Evolutionary conservation across 64 coral and sea anemone genomes (phyloP).

Genomic region (Dendronephthya gigantea): DNA sequence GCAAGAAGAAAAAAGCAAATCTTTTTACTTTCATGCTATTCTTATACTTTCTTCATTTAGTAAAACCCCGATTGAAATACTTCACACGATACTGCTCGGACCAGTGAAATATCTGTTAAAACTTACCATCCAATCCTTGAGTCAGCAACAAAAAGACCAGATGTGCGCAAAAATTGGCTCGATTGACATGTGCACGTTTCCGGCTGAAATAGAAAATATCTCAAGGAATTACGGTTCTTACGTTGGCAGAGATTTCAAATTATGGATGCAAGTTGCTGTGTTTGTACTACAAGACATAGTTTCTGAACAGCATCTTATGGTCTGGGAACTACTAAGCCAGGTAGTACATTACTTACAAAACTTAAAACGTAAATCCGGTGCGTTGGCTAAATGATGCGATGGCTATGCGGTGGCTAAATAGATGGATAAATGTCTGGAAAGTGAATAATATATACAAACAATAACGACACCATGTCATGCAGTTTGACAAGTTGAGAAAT

Average conservation of each 20-base stretch:
- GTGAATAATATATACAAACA: no score
- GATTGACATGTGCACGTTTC: not conserved
- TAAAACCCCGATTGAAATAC: not conserved
- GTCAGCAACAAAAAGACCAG: not conserved
- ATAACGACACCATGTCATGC: no score
- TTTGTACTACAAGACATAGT: not conserved
- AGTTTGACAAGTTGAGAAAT: no score
- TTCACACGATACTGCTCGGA: not conserved
- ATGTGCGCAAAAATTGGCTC: not conserved
- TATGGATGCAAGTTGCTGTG: not conserved
- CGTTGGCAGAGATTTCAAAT: conserved; percentile 1
- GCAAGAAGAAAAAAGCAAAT: not conserved
- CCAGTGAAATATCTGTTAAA: no score
- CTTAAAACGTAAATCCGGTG: not conserved
- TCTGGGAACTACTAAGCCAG: not conserved
- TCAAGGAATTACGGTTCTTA: not conserved
- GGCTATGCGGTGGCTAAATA: no score
- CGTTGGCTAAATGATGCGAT: no score
- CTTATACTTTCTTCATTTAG: not conserved
- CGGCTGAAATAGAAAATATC: not conserved
- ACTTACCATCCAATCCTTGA: not conserved
- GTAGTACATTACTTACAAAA: not conserved
- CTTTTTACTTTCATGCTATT: not conserved
- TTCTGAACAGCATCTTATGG: not conserved
- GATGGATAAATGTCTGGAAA: not conserved